A percentile compares a stretch with the other conserved stretches of the same genome.
Conservation (phyloP, 2,888 invertebrate species). For the Zhuqinia jingwanae region DNA sequence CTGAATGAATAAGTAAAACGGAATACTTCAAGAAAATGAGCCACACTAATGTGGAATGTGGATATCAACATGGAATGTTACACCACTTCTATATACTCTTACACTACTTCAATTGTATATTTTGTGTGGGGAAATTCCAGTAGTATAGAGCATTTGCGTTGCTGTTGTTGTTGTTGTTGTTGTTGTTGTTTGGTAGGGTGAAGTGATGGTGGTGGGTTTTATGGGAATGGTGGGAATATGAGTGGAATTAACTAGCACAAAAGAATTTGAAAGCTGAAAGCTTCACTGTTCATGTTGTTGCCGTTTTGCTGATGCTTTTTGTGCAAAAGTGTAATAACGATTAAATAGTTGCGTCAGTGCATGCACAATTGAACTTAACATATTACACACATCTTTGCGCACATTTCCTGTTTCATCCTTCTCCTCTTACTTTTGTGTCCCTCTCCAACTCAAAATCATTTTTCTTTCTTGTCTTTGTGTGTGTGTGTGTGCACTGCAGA, state of each 20-base stretch:
- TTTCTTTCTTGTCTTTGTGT: constrained; percentile 30
- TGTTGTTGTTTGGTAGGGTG: background rate
- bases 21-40: constrained; percentile 33
- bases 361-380: constrained; percentile 45
- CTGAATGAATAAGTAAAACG: constrained; percentile 43
- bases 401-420: constrained; percentile 19
- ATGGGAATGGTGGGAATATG: constrained; percentile 24
- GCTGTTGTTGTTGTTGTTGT: background rate
- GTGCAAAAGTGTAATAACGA: constrained; percentile 19
- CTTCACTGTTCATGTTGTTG: no score
- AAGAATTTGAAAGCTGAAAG: constrained; percentile 23
- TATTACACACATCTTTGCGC: constrained; percentile 44
- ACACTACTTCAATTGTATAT: background rate
- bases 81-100: background rate
- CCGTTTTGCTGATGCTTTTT: no score
- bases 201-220: constrained; percentile 3
- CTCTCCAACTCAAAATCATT: background rate
- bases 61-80: constrained; percentile 34
- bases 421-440: background rate
- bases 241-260: constrained; percentile 26
- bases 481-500: background rate
- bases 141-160: background rate
- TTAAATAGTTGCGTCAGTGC: constrained; percentile 42
- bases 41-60: constrained; percentile 32
- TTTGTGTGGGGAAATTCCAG: background rate